A percentile compares a stretch with the other conserved stretches of the same genome.
These are phyloP conservation scores for Asteroscopus sphinx DNA, from an alignment of 2,888 invertebrate genomes.

Conservation along the genomic window DNA sequence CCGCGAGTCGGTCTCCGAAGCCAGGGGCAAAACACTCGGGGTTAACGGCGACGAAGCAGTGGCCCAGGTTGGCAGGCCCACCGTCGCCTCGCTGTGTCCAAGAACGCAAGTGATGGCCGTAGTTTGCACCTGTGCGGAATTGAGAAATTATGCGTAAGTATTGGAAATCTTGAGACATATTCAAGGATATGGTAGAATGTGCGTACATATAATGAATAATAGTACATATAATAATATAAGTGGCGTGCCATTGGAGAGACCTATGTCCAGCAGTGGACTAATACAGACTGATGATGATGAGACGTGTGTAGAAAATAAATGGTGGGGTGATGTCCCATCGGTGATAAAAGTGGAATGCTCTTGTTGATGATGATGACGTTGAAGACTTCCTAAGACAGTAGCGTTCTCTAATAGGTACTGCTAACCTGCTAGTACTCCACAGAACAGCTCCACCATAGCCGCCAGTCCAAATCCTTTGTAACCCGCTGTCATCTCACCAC, in stretches of 20 bases:
- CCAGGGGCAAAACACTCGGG: constrained; percentile 95
- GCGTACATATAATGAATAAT: no score
- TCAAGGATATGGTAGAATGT: no score
- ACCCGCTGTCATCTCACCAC: constrained; percentile 92
- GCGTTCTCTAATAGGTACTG: constrained; percentile 11
- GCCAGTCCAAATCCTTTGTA: constrained; percentile 97
- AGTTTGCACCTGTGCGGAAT: constrained; percentile 86
- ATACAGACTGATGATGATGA: no score
- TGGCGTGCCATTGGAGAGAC: no score
- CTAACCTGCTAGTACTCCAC: constrained; percentile 94
- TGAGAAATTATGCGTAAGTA: neutral
- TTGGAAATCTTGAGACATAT: no score
- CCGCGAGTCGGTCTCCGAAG: constrained; percentile 93
- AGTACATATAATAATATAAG: no score
- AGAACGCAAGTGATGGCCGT: constrained; percentile 94
- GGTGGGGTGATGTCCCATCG: no score
- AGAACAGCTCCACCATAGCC: constrained; percentile 96
- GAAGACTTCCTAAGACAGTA: no score
- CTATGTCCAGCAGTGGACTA: no score
- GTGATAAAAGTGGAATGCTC: no score
- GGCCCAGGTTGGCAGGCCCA: constrained; percentile 94
- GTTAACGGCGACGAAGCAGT: constrained; percentile 96
- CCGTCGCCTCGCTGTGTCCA: constrained; percentile 92
- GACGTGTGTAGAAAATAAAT: no score
- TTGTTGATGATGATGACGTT: no score